Evolutionary conservation across 2,113 vertebrate genomes (phyloP), one percentile per base, ranked within the genome.

Genomic region (Holacanthus passer): DNA sequence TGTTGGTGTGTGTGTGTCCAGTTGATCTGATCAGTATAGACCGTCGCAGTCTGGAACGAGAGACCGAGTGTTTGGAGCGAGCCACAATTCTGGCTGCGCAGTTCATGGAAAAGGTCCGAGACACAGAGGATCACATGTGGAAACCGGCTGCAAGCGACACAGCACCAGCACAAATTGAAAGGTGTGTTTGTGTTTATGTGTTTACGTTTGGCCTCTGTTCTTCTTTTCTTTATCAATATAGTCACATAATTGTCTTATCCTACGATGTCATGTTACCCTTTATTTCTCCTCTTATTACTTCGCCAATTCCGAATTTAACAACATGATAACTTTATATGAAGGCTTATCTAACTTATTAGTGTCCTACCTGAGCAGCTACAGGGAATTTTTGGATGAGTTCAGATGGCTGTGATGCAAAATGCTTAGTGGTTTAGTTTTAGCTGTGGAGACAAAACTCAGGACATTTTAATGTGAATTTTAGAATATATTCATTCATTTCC

Each of bases 11-110:
- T 68, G n/a, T 81, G 60, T 66, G 16, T 52, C 91, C 92, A 99
- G 98, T 99, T 88, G 98, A 99, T 89, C 91, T 99, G 91, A 98
- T 97, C 93, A 97, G 96, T 85, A 95, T 99, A 0, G 95, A 99
- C 82, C 95, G 97, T 3, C 96, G 95, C 83, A 97, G 86, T 60
- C 73, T 86, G 50, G 97, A 99, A 81, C 93, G 65, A 77, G 97
- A 99, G 88, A 86, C 82, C 1, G 94, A 96, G 89, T 96, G 96
- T 91, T 86, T 55, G 89, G 93, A 96, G 80, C 96, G 94, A 78
- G 95, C 94, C 20, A 88, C 63, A 35, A 81, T 85, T 7, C 95
- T 99, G 67, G 94, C 97, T 0, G 91, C 80, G 32, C 87, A 94
- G 81, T 99, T 99, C 81, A 70, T 80, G 86, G 96, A 97, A 76